These are phyloP conservation scores for Belgica antarctica DNA, from an alignment of 2,888 invertebrate species.

Conservation along the genomic window DNA sequence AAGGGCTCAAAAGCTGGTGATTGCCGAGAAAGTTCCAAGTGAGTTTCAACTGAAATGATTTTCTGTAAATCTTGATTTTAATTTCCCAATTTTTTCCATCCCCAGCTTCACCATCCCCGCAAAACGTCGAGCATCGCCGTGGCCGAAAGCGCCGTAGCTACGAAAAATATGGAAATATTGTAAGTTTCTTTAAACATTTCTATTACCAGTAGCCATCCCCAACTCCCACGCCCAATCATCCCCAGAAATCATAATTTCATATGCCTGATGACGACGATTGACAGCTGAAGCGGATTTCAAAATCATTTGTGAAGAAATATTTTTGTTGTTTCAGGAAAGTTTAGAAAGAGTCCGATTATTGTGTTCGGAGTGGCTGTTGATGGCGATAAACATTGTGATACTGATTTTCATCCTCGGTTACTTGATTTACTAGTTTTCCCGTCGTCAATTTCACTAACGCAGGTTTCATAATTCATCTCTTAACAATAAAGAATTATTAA, in stretches of 20 bases:
- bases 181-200: constrained; percentile 57
- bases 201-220: too few species aligned
- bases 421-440: constrained; percentile 29
- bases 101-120: constrained; percentile 49
- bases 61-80: background rate
- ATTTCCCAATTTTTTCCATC: background rate
- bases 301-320: constrained; percentile 8
- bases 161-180: constrained; percentile 63
- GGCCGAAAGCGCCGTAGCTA: constrained; percentile 63
- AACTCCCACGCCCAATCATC: background rate
- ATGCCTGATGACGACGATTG: background rate
- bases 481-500: too few species aligned
- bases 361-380: constrained; percentile 28
- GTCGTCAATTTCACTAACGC: too few species aligned
- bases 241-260: background rate
- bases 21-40: constrained; percentile 14
- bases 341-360: constrained; percentile 8
- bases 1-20: background rate
- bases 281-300: too few species aligned
- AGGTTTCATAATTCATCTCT: too few species aligned
- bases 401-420: constrained; percentile 40
- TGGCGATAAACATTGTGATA: constrained; percentile 44
- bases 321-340: constrained; percentile 23
- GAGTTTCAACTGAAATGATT: constrained; percentile 17
- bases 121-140: constrained; percentile 54